phyloP scores from a whole-genome alignment of 2,888 invertebrate species.

The Acronicta leporina region DNA sequence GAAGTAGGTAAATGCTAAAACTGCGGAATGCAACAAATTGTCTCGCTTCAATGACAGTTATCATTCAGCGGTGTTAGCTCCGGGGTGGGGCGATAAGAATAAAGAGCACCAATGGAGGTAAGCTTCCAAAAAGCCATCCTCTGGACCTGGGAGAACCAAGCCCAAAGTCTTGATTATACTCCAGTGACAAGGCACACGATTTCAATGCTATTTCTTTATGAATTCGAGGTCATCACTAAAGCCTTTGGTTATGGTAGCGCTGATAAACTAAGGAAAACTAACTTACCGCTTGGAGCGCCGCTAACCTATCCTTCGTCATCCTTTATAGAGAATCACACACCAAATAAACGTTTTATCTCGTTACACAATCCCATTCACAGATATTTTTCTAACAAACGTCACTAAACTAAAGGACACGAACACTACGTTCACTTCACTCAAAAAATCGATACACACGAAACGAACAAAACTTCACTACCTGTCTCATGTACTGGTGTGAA shows the following conservation, averaged over 20 bases:
- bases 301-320: conserved; percentile 99
- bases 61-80: conserved; percentile 75
- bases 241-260: conserved; percentile 79
- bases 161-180: conserved; percentile 38
- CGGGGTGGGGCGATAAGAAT: conserved; percentile 84
- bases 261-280: conserved; percentile 71
- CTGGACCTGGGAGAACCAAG: conserved; percentile 26
- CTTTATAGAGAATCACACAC: conserved; percentile 91
- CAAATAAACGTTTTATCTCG: conserved; percentile 91
- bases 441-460: conserved; percentile 94
- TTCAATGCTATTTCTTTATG: conserved; percentile 73
- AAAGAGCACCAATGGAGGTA: conserved; percentile 63
- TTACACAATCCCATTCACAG: conserved; percentile 94
- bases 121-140: conserved; percentile 38
- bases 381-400: conserved; percentile 92
- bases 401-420: conserved; percentile 92
- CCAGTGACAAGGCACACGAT: conserved; percentile 57
- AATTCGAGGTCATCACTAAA: conserved; percentile 83
- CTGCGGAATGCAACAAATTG: conserved; percentile 76
- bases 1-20: conserved; percentile 59
- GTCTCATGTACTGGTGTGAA: conserved; percentile 77
- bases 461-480: conserved; percentile 90
- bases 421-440: conserved; percentile 91
- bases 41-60: conserved; percentile 79
- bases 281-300: conserved; percentile 98